Evolutionary conservation across 2,888 invertebrate species (phyloP).

Genomic region (Sesia apiformis): DNA sequence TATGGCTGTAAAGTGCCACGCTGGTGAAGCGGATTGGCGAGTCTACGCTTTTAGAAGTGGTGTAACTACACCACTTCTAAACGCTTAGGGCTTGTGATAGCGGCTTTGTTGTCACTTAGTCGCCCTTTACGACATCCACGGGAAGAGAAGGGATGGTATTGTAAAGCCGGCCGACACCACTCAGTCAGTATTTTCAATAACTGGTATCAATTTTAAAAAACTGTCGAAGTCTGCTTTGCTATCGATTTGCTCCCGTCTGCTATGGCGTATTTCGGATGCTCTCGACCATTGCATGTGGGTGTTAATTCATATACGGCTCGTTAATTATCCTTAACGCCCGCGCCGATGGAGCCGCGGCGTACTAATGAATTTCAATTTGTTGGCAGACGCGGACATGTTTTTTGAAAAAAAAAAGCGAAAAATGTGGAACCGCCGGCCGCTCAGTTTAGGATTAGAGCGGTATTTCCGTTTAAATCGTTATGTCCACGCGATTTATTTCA

Average conservation of each 20-base stretch:
- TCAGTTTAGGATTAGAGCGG: slow-evolving; percentile 16
- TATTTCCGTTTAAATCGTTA: background rate
- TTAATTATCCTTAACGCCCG: slow-evolving; percentile 68
- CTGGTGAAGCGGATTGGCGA: too few relatives aligned
- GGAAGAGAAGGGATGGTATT: too few relatives aligned
- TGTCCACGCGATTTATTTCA: background rate
- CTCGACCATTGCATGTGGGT: slow-evolving; percentile 25
- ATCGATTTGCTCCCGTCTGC: slow-evolving; percentile 28
- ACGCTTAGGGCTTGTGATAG: too few relatives aligned
- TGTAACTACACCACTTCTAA: too few relatives aligned
- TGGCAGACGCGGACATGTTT: slow-evolving; percentile 33
- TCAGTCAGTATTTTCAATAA: too few relatives aligned
- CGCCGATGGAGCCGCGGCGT: slow-evolving; percentile 41
- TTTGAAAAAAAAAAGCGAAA: slow-evolving; percentile 30
- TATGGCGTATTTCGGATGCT: slow-evolving; percentile 4
- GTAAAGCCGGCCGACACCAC: too few relatives aligned
- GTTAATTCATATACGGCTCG: slow-evolving; percentile 66
- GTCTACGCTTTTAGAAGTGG: too few relatives aligned
- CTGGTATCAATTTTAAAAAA: slow-evolving; percentile 16
- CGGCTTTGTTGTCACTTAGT: too few relatives aligned
- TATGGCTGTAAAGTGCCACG: too few relatives aligned
- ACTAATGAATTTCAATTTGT: slow-evolving; percentile 72
- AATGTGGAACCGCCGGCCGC: slow-evolving; percentile 8
- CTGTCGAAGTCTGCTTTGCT: slow-evolving; percentile 28
- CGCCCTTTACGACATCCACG: too few relatives aligned